A percentile compares a stretch with the other conserved stretches of the same genome.
Conservation (phyloP, 2,888 invertebrate genomes). For the Ophioninae sp. region DNA sequence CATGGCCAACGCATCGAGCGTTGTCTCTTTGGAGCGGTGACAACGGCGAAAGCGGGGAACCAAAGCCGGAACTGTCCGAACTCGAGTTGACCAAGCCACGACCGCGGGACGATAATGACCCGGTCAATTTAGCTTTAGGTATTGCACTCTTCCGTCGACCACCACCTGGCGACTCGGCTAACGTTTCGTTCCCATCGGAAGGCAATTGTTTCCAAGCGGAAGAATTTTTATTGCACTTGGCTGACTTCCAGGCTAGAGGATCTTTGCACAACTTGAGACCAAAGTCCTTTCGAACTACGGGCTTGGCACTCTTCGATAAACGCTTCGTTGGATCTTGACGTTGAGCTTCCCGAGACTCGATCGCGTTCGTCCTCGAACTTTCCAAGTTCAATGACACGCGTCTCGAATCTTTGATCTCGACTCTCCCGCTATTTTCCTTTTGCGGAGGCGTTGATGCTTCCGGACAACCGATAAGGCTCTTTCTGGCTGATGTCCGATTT, state of each 20-base stretch:
- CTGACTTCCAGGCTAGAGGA: constrained; percentile 54
- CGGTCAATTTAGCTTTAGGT: constrained; percentile 67
- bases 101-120: constrained; percentile 57
- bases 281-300: constrained; percentile 66
- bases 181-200: background rate
- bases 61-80: constrained; percentile 76
- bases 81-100: constrained; percentile 73
- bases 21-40: constrained; percentile 71
- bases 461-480: constrained; percentile 7
- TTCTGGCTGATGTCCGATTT: constrained; percentile 11
- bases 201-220: constrained; percentile 63
- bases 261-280: constrained; percentile 69
- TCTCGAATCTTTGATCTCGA: constrained; percentile 15
- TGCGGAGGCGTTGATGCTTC: background rate
- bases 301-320: constrained; percentile 51
- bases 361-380: constrained; percentile 18
- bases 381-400: constrained; percentile 9
- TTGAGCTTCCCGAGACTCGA: background rate
- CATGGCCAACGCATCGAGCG: constrained; percentile 41
- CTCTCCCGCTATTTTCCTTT: background rate
- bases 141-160: constrained; percentile 67
- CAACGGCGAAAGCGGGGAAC: constrained; percentile 75
- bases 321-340: constrained; percentile 20
- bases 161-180: constrained; percentile 18
- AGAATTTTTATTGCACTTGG: constrained; percentile 58